Evolutionary conservation across 2,113 vertebrate genomes (phyloP).

Genomic region (Dicaeum eximium): DNA sequence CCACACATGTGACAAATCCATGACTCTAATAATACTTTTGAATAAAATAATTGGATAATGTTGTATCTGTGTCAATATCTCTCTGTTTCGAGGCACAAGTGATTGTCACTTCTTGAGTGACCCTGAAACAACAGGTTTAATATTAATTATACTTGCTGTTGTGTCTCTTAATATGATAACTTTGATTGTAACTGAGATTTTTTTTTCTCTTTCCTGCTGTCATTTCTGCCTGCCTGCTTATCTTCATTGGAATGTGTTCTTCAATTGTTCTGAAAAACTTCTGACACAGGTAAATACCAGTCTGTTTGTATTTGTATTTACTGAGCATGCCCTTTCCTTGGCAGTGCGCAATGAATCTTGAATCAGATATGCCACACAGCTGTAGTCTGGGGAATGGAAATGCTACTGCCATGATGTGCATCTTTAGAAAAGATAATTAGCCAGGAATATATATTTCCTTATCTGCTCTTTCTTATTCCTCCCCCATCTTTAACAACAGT

Average conservation of each 20-base stretch:
- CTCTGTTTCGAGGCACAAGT: neutral
- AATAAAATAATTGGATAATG: neutral
- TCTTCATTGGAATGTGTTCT: slow-evolving; percentile 29
- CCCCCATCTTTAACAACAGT: neutral
- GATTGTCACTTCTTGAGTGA: neutral
- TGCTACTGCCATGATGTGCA: neutral
- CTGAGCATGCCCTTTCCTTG: neutral
- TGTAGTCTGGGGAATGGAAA: neutral
- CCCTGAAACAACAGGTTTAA: neutral
- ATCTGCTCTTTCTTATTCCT: neutral
- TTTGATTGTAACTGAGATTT: neutral
- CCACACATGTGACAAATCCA: neutral
- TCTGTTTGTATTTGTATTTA: neutral
- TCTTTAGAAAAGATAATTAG: neutral
- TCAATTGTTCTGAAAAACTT: slow-evolving; percentile 24
- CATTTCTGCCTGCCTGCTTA: neutral
- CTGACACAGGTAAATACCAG: slow-evolving; percentile 26
- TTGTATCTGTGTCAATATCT: neutral
- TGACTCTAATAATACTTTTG: neutral
- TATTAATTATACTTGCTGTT: neutral
- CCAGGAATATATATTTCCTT: neutral
- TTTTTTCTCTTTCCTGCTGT: neutral
- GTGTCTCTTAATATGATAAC: neutral
- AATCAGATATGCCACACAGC: neutral
- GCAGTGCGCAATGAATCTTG: neutral